phyloP scores from a whole-genome alignment of 2,888 invertebrate genomes.

The Stratiomys singularior region DNA sequence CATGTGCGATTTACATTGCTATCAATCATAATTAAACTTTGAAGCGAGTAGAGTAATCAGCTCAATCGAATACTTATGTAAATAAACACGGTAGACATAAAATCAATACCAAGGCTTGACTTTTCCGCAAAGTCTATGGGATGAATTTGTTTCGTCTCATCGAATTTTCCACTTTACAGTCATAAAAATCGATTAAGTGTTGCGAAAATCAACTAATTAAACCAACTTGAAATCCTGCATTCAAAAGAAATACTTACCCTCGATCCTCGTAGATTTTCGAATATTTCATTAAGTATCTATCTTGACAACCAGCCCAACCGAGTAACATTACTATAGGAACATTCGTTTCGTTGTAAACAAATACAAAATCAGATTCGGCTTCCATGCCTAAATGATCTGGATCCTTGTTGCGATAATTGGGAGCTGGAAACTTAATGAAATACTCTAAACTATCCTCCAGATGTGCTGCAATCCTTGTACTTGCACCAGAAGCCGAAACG shows the following conservation, averaged over 20 bases:
- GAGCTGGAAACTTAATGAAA: constrained; percentile 71
- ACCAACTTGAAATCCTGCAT: no score
- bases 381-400: constrained; percentile 44
- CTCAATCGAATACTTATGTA: no score
- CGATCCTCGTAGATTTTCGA: constrained; percentile 80
- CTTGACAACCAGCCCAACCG: constrained; percentile 84
- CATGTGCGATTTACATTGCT: no score
- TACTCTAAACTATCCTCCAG: constrained; percentile 69
- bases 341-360: constrained; percentile 71
- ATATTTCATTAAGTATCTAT: constrained; percentile 81
- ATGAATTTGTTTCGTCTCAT: no score
- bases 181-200: no score
- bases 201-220: no score
- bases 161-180: no score
- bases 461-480: background rate
- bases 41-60: no score
- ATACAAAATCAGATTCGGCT: constrained; percentile 67
- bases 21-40: no score
- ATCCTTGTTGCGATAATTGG: constrained; percentile 64
- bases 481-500: background rate
- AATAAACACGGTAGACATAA: no score
- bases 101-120: no score
- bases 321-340: constrained; percentile 77
- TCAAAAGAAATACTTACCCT: constrained; percentile 69
- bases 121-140: no score